Evolutionary conservation across 1,140 invertebrate species (phyloP), one percentile per base, ranked within the genome.

Genomic region (Acromyrmex heyeri): DNA sequence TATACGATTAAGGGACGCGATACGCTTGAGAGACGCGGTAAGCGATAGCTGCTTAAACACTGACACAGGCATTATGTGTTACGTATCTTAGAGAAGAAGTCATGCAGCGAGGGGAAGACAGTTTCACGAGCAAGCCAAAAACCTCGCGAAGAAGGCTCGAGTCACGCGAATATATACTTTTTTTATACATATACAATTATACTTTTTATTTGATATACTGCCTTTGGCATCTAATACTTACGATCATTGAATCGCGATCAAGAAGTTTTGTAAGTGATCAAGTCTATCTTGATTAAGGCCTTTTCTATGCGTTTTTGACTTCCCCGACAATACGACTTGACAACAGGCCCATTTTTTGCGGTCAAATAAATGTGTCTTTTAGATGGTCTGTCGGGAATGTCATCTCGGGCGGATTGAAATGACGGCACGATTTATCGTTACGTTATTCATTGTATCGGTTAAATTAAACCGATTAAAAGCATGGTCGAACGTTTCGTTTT

Each of bases 321-420:
- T 59, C n/a, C 55, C 59, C 55, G 69, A 44, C 21, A 21, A 38
- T 55, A 61, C 50, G 86, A 79, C 77, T 87, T 55, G 55, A 81
- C 57, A 69, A 85, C 70, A 67, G 67, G 67, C 62, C 82, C 86
- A 86, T 93, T 91, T 93, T 85, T 76, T 75, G 90, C 87, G 90
- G 91, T 92, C 89, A 87, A 34, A 64, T 87, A 89, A 92, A 89
- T 73, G 82, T 78, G 87, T 77, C 69, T 86, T 87, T 90, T 2
- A 30, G 62, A 77, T 38, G 21, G 34, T 85, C 70, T 65, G 44
- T 44, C 12, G 38, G 6, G 64, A 73, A 44, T 16, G 18, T 16
- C 8, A 65, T 34, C 18, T 65, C 55, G n/a, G 48, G 16, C 59
- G 64, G 72, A 53, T 83, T 34, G 34, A 72, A 73, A 48, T 21